Evolutionary conservation across 2,888 invertebrate genomes (phyloP).

Genomic region (Lymantria monacha): DNA sequence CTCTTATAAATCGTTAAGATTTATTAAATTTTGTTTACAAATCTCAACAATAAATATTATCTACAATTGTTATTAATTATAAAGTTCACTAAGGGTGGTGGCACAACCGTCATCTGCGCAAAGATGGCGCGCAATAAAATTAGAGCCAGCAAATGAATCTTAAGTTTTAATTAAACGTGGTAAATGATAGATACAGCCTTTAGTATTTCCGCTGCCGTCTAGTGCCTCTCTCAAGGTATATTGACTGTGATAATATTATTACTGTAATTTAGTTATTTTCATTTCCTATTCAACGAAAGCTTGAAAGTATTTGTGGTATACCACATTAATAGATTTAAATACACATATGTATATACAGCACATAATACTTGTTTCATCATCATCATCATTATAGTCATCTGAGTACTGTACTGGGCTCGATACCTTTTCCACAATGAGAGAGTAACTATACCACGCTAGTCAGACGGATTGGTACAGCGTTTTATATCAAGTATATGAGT

Average conservation of each 20-base stretch:
- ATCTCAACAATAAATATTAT: neutral
- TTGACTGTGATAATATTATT: constrained; percentile 9
- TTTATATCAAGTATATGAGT: too few species aligned
- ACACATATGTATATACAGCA: too few species aligned
- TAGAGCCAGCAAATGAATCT: constrained; percentile 53
- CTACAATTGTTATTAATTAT: constrained; percentile 37
- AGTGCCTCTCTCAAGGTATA: constrained; percentile 22
- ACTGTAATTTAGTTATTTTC: too few species aligned
- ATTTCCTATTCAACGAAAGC: too few species aligned
- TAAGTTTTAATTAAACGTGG: constrained; percentile 65
- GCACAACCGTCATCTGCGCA: constrained; percentile 41
- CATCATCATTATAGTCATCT: too few species aligned
- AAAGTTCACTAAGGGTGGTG: constrained; percentile 31
- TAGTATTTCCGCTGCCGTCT: constrained; percentile 18
- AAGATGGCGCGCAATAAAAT: constrained; percentile 46
- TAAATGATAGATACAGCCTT: constrained; percentile 38
- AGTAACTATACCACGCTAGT: too few species aligned
- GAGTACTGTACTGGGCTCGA: too few species aligned
- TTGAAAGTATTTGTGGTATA: too few species aligned
- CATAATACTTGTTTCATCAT: too few species aligned
- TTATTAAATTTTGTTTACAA: neutral
- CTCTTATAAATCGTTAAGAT: constrained; percentile 7
- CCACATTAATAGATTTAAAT: too few species aligned
- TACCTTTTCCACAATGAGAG: too few species aligned
- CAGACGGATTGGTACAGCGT: too few species aligned